Base-by-base conservation (phyloP, 1,140 invertebrate species). In the Ganaspis sp. region DNA sequence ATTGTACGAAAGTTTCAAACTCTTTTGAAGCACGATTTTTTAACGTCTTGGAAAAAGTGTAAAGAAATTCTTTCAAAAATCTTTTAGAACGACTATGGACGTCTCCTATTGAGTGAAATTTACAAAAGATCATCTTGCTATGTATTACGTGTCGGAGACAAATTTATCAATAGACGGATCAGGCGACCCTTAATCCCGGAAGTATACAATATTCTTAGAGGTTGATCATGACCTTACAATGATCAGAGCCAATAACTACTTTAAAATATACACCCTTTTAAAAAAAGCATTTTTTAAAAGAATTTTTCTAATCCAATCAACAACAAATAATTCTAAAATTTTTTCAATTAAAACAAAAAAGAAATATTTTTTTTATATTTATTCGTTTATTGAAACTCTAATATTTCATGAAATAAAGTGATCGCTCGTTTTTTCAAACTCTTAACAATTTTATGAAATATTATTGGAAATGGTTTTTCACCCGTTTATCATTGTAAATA, bases 141-240 rank as follows among this genome's bases (percentile, higher is more conserved):
- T 64, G 15, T 29, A 64, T 64, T 64, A 29, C 26, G 58, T 12
- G 58, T 4, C 17, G n/a, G 23, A 29, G 58, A 64, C 58, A 64
- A 64, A 64, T 64, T 64, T 64, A 64, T 64, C 58, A 64, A 64
- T 64, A 64, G 58, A 15, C 21, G 58, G 58, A 64, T 64, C 58
- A 64, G 15, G 58, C 23, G 58, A 29, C 58, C 23, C 58, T 29
- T 64, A 64, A 64, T 64, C 58, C 58, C 58, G 58, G 58, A 64
- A 64, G 58, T 58, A 21, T 64, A 64, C 58, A 64, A 29, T 64
- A 29, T 64, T 29, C 58, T 29, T 29, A 12, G 58, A 64, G 26
- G 58, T 64, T 12, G 23, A 64, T 64, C 26, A 64, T 21, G 26
- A 64, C 15, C 58, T 8, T 29, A 15, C 8, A 19, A 64, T 4